Evolutionary conservation across 2,888 invertebrate genomes (phyloP).

Genomic region (Shargacucullia verbasci): DNA sequence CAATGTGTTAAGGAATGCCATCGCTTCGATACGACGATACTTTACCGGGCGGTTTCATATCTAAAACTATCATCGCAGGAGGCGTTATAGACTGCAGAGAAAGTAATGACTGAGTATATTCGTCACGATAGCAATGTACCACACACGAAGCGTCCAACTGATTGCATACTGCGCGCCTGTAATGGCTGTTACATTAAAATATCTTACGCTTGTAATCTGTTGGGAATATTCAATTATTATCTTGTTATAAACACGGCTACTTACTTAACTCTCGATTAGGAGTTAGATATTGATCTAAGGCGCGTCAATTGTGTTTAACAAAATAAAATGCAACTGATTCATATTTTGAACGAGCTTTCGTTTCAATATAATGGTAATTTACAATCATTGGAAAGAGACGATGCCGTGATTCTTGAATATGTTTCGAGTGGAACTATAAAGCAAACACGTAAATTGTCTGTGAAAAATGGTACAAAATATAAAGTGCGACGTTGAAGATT

Average conservation of each 20-base stretch:
- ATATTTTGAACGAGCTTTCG: conserved; percentile 27
- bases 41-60: conserved; percentile 66
- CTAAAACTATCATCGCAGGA: conserved; percentile 75
- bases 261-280: conserved; percentile 35
- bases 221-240: conserved; percentile 51
- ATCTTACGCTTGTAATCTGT: conserved; percentile 47
- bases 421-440: conserved; percentile 55
- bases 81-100: conserved; percentile 75
- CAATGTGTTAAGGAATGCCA: conserved; percentile 55
- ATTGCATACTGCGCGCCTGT: conserved; percentile 60
- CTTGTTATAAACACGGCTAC: conserved; percentile 43
- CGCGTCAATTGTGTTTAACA: conserved; percentile 35
- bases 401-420: conserved; percentile 39
- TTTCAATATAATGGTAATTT: conserved; percentile 29
- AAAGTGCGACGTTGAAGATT: conserved; percentile 83
- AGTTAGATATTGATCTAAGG: conserved; percentile 35
- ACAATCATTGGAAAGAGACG: conserved; percentile 37
- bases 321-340: conserved; percentile 41
- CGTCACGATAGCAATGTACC: conserved; percentile 74
- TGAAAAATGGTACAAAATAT: conserved; percentile 83
- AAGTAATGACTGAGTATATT: conserved; percentile 78
- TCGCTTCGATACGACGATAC: conserved; percentile 66
- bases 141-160: conserved; percentile 76
- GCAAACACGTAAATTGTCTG: conserved; percentile 63
- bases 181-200: conserved; percentile 53